A percentile compares a stretch with the other conserved stretches of the same genome.
phyloP scores from a whole-genome alignment of 2,797 vertebrate genomes.

The Philypnodon macrostomus region DNA sequence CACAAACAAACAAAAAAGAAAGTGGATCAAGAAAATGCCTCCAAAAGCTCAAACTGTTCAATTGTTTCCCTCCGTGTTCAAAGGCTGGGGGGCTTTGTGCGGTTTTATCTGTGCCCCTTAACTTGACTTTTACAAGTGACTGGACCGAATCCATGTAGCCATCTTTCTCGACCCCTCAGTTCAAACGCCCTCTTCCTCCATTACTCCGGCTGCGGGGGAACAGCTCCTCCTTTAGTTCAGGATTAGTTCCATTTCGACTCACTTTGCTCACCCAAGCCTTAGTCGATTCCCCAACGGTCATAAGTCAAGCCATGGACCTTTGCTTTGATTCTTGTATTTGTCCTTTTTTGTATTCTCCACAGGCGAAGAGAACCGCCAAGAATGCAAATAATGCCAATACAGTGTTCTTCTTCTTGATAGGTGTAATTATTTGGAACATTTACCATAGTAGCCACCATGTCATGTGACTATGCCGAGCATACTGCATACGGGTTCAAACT shows the following conservation, averaged over 20 bases:
- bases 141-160: slow-evolving; percentile 35
- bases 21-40: slow-evolving; percentile 28
- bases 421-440: too few relatives aligned
- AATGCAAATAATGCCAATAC: too few relatives aligned
- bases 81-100: slow-evolving; percentile 28
- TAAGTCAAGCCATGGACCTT: slow-evolving; percentile 38
- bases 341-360: slow-evolving; percentile 26
- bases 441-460: too few relatives aligned
- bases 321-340: slow-evolving; percentile 40
- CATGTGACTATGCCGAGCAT: too few relatives aligned
- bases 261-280: slow-evolving; percentile 42
- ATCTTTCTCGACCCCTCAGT: slow-evolving; percentile 27
- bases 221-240: slow-evolving; percentile 51
- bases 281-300: slow-evolving; percentile 48
- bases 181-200: slow-evolving; percentile 22
- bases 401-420: too few relatives aligned
- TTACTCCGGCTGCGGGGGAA: slow-evolving; percentile 26
- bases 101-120: slow-evolving; percentile 38
- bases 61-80: slow-evolving; percentile 36
- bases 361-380: too few relatives aligned
- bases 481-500: too few relatives aligned
- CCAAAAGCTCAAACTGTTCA: slow-evolving; percentile 28
- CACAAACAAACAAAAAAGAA: slow-evolving; percentile 31
- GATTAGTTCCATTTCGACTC: slow-evolving; percentile 64
- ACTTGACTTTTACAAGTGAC: slow-evolving; percentile 48